These are phyloP conservation scores for Ambastaia sidthimunki DNA, from an alignment of 2,797 vertebrate species.

Conservation along the genomic window DNA sequence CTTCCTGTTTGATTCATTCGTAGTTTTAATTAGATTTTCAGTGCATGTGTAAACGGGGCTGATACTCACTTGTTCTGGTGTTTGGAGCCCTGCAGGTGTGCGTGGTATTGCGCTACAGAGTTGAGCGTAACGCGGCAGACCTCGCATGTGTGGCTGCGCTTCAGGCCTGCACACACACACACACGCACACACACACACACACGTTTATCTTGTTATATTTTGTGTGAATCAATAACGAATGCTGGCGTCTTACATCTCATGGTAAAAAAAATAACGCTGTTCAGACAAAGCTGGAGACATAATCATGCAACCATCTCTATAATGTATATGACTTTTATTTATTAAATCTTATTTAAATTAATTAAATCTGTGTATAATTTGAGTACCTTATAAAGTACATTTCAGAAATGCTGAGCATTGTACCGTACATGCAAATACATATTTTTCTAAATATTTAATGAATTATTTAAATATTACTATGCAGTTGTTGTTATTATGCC, in stretches of 20 bases:
- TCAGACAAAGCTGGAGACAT: conserved; percentile 10
- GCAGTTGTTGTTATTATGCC: too few relatives aligned
- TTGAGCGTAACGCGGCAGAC: conserved; percentile 70
- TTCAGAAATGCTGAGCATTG: too few relatives aligned
- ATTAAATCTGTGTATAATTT: too few relatives aligned
- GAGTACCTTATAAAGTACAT: too few relatives aligned
- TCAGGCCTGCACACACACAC: conserved; percentile 58
- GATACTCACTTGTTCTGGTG: conserved; percentile 66
- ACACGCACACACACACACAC: background rate
- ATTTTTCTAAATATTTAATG: too few relatives aligned
- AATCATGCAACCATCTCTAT: too few relatives aligned
- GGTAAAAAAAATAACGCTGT: background rate
- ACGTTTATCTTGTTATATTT: background rate
- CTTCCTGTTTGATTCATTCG: background rate
- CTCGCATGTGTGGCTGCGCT: conserved; percentile 67
- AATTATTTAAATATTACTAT: too few relatives aligned
- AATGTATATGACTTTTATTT: too few relatives aligned
- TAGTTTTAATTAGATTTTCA: background rate
- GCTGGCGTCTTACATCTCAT: background rate
- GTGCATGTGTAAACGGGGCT: background rate
- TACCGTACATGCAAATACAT: too few relatives aligned
- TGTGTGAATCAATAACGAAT: background rate
- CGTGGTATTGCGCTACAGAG: conserved; percentile 71
- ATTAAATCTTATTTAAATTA: too few relatives aligned
- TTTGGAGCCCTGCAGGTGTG: conserved; percentile 70